phyloP scores from a whole-genome alignment of 2,888 invertebrate species.

The Masnerella sp. region DNA sequence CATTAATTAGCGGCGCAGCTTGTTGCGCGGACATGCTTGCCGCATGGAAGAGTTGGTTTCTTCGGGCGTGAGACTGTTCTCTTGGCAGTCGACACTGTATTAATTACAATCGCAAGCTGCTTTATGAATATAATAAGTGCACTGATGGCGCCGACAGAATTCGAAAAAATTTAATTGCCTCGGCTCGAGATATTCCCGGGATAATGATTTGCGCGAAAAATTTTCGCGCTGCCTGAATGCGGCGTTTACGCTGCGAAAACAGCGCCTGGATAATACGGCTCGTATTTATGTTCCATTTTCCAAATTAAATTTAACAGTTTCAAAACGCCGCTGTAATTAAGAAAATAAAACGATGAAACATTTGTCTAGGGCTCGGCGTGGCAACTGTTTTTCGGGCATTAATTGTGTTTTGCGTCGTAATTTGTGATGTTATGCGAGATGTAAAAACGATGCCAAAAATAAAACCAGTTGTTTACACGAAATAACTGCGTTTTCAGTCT shows the following conservation, averaged over 20 bases:
- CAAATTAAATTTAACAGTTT: not conserved
- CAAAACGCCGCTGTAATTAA: not conserved
- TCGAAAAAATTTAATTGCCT: constrained; percentile 43
- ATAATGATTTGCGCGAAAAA: constrained; percentile 3
- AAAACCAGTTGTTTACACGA: too few species aligned
- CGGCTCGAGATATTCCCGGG: not conserved
- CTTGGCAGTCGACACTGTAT: constrained; percentile 53
- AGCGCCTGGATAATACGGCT: too few species aligned
- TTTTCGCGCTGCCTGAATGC: too few species aligned
- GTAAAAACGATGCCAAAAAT: too few species aligned
- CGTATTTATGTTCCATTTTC: not conserved
- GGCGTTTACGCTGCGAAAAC: too few species aligned
- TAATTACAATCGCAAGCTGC: constrained; percentile 52
- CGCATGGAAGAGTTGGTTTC: constrained; percentile 57
- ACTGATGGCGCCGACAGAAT: constrained; percentile 42
- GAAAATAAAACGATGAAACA: not conserved
- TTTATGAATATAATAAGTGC: constrained; percentile 43
- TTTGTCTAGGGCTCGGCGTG: not conserved
- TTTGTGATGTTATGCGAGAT: not conserved
- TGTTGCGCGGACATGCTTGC: constrained; percentile 49
- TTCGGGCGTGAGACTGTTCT: constrained; percentile 56
- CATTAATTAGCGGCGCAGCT: constrained; percentile 56
- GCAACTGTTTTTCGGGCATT: constrained; percentile 11
- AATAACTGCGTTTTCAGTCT: too few species aligned
- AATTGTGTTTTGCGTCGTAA: constrained; percentile 7